Conservation (phyloP, 2,113 vertebrate species). For the Hemiprocne comata region DNA sequence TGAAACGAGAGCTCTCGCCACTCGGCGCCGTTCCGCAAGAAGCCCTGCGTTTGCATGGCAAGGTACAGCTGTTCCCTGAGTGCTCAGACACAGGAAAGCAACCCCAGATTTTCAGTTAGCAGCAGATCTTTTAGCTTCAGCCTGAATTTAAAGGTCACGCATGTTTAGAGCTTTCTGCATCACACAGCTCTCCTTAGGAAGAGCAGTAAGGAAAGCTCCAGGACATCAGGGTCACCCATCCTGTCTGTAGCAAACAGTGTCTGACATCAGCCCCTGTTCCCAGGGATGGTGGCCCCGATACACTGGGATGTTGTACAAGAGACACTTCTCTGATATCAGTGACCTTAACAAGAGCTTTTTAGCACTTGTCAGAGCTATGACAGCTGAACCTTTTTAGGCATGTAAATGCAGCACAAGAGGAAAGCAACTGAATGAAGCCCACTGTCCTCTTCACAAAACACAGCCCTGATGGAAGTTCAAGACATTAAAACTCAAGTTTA, state of each 20-base stretch:
- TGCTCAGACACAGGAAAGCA: slow-evolving; percentile 1
- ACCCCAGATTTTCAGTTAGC: not conserved
- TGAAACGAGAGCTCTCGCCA: not conserved
- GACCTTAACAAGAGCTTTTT: slow-evolving; percentile 34
- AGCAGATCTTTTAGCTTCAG: not conserved
- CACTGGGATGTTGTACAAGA: not conserved
- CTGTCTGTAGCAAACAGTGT: not conserved
- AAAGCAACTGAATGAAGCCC: not conserved
- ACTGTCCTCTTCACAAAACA: not conserved
- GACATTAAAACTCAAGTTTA: not conserved
- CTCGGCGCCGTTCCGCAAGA: not conserved
- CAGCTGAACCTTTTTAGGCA: not conserved
- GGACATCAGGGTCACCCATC: not conserved
- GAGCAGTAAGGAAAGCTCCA: not conserved
- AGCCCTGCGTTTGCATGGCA: slow-evolving; percentile 14
- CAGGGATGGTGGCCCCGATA: not conserved
- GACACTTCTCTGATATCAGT: not conserved
- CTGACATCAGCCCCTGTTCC: not conserved
- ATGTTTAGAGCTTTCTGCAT: not conserved
- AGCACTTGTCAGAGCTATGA: not conserved
- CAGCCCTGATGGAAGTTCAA: not conserved
- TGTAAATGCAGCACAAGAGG: not conserved
- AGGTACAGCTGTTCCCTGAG: slow-evolving; percentile 15
- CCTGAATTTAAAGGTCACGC: slow-evolving; percentile 8
- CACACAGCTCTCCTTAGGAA: fast-evolving